phyloP scores from a whole-genome alignment of 1,140 invertebrate species.

The Tetragnatha versicolor region DNA sequence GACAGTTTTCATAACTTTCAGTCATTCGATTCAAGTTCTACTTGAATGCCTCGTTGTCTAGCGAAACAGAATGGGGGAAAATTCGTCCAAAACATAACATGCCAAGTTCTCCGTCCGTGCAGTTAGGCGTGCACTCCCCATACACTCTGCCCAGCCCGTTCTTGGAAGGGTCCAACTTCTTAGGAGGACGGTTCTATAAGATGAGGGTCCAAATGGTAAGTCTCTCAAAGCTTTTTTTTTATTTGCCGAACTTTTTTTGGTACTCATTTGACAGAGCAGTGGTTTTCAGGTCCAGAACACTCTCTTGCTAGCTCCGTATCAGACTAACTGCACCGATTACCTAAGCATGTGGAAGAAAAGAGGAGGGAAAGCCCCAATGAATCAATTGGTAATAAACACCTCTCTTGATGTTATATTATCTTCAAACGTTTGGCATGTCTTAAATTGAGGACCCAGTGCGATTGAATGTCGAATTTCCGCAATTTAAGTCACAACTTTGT shows the following conservation, averaged over 20 bases:
- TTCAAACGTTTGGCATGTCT: too few relatives aligned
- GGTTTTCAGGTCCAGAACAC: conserved; percentile 2
- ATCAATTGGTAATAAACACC: conserved; percentile 8
- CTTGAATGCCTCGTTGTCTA: background rate
- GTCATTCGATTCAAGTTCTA: conserved; percentile 6
- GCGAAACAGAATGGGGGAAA: background rate
- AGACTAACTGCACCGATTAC: conserved; percentile 26
- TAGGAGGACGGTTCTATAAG: conserved; percentile 1
- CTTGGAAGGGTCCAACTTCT: background rate
- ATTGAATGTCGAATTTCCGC: too few relatives aligned
- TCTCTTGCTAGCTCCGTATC: conserved; percentile 5
- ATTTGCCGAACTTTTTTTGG: too few relatives aligned
- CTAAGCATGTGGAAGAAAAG: background rate
- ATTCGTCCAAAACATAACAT: background rate
- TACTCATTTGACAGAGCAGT: background rate
- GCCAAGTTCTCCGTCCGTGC: background rate
- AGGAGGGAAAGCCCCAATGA: background rate
- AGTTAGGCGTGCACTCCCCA: conserved; percentile 15
- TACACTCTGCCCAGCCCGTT: conserved; percentile 24
- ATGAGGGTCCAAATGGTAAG: conserved; percentile 3
- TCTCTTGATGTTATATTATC: background rate
- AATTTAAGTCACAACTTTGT: too few relatives aligned
- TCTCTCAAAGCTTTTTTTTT: too few relatives aligned
- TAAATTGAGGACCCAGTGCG: too few relatives aligned
- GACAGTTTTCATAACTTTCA: background rate